Evolutionary conservation across 2,113 vertebrate species (phyloP).

Genomic region (Myotis davidii): DNA sequence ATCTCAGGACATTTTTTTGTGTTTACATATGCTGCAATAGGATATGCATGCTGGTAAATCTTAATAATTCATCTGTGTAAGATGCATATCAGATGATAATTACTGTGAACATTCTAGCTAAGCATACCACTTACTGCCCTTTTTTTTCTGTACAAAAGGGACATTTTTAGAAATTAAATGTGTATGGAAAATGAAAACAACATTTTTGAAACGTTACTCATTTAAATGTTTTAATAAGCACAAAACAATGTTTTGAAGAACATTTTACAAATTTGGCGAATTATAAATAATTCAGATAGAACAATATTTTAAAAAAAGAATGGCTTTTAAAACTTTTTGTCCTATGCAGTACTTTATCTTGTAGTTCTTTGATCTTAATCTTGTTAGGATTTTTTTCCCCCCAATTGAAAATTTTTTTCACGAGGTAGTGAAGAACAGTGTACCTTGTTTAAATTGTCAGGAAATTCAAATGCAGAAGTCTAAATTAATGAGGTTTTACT

Average conservation of each 20-base stretch:
- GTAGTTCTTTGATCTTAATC: background rate
- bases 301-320: background rate
- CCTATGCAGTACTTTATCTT: background rate
- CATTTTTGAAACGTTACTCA: background rate
- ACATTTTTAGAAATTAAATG: background rate
- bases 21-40: background rate
- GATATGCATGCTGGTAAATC: background rate
- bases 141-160: background rate
- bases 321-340: background rate
- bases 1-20: background rate
- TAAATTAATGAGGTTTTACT: conserved; percentile 63
- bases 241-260: background rate
- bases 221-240: background rate
- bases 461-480: conserved; percentile 56
- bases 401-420: background rate
- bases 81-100: background rate
- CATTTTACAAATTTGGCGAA: background rate
- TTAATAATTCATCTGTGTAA: background rate
- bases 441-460: conserved; percentile 30
- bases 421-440: background rate
- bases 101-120: background rate
- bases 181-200: background rate
- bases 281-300: background rate
- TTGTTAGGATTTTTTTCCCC: background rate
- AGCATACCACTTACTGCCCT: background rate